A percentile compares a stretch with the other conserved stretches of the same genome.
These are phyloP conservation scores for Amphiura filiformis DNA, from an alignment of 35 echinoderm and acorn worm species.

Conservation along the genomic window DNA sequence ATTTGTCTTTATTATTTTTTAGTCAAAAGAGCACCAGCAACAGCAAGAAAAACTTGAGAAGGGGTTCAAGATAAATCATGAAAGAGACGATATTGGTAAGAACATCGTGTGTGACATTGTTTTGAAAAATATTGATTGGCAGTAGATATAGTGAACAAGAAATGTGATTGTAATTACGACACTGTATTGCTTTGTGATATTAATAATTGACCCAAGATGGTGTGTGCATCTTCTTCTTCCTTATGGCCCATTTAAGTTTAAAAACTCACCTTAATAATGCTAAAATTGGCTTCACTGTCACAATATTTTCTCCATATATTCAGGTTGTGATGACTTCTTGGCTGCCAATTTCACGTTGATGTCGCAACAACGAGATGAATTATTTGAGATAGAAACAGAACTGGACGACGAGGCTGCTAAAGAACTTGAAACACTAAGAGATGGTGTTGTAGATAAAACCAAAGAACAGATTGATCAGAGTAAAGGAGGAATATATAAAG, in stretches of 20 bases:
- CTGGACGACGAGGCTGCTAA: conserved; percentile 67
- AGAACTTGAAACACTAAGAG: conserved; percentile 52
- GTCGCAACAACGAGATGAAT: conserved; percentile 30
- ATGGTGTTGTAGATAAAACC: conserved; percentile 55
- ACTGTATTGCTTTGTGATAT: too few species aligned
- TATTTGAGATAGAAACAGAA: conserved; percentile 52
- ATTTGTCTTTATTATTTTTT: conserved; percentile 3
- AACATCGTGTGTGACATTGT: too few species aligned
- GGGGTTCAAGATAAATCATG: conserved; percentile 50
- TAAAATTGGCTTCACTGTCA: too few species aligned
- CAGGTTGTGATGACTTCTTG: conserved; percentile 72
- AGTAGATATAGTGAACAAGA: too few species aligned
- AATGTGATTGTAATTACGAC: too few species aligned
- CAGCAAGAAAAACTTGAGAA: conserved; percentile 74
- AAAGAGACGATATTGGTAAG: conserved; percentile 58
- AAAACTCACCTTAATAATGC: too few species aligned
- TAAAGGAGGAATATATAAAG: conserved; percentile 36
- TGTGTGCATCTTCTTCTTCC: too few species aligned
- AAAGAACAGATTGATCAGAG: conserved; percentile 48
- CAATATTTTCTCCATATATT: neutral
- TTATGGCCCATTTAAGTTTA: too few species aligned
- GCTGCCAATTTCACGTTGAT: conserved; percentile 57
- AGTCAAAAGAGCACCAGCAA: conserved; percentile 70
- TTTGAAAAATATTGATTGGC: too few species aligned
- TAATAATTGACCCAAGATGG: too few species aligned